These are phyloP conservation scores for Eurystomus gularis DNA, from an alignment of 2,113 vertebrate species.

Conservation along the genomic window DNA sequence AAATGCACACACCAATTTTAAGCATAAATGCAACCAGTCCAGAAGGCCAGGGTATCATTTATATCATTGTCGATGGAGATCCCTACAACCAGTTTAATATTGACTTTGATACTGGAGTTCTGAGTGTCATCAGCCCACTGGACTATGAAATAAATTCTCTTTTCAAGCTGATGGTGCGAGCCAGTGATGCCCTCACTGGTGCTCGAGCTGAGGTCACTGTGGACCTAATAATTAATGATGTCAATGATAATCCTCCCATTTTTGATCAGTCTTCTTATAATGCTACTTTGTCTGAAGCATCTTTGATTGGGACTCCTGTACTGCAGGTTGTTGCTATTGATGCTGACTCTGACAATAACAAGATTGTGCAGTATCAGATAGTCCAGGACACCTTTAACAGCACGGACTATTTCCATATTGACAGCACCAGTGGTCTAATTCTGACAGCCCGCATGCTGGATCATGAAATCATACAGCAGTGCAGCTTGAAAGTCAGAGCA, in stretches of 20 bases:
- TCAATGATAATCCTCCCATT: constrained; percentile 92
- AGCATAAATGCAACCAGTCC: constrained; percentile 95
- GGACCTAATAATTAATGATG: constrained; percentile 86
- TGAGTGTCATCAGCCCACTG: constrained; percentile 87
- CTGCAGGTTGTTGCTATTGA: constrained; percentile 90
- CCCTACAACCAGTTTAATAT: constrained; percentile 90
- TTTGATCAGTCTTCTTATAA: constrained; percentile 86
- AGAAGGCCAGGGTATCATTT: constrained; percentile 94
- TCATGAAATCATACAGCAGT: constrained; percentile 86
- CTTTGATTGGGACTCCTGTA: constrained; percentile 93
- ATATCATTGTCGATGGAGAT: constrained; percentile 93
- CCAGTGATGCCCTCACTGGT: constrained; percentile 91
- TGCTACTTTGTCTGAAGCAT: constrained; percentile 89
- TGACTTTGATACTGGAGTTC: constrained; percentile 94
- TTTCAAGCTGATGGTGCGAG: constrained; percentile 88
- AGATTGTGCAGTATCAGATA: constrained; percentile 89
- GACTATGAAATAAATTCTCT: constrained; percentile 86
- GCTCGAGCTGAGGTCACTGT: constrained; percentile 92
- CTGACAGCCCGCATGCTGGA: constrained; percentile 92
- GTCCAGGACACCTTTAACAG: constrained; percentile 89
- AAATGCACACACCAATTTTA: constrained; percentile 87
- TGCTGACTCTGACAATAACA: constrained; percentile 90
- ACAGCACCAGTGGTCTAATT: constrained; percentile 92
- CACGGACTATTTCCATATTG: constrained; percentile 96
- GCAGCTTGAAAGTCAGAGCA: constrained; percentile 87